Conservation (phyloP, 1,140 invertebrate species). For the Hylyphantes graminicola region DNA sequence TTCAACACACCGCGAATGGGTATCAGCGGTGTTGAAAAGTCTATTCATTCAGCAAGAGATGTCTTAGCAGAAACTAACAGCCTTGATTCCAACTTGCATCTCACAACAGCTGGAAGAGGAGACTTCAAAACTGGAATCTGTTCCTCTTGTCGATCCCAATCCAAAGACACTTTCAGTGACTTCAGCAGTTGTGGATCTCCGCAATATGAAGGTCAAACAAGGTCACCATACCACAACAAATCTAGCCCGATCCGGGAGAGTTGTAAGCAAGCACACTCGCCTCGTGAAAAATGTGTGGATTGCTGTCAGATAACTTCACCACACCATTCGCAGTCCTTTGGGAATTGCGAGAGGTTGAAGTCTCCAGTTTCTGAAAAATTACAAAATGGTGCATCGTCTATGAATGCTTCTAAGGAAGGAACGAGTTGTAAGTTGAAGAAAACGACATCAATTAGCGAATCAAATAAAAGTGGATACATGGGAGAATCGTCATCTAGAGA, state of each 20-base stretch:
- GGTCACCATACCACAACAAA: not conserved
- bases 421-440: not conserved
- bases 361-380: not conserved
- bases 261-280: not conserved
- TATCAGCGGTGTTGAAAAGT: slow-evolving; percentile 45
- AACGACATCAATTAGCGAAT: not conserved
- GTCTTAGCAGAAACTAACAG: slow-evolving; percentile 25
- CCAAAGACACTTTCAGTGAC: slow-evolving; percentile 32
- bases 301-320: not conserved
- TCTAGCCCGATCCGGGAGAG: not conserved
- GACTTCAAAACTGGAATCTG: slow-evolving; percentile 49
- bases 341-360: not conserved
- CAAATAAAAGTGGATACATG: not conserved
- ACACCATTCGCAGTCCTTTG: not conserved
- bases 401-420: not conserved
- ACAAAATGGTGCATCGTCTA: too few species aligned
- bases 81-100: slow-evolving; percentile 12
- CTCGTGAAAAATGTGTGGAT: slow-evolving; percentile 1
- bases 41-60: slow-evolving; percentile 6
- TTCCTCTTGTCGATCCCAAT: slow-evolving; percentile 46
- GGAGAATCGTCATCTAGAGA: not conserved
- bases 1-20: slow-evolving; percentile 49
- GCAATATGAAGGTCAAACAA: slow-evolving; percentile 21
- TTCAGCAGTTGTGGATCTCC: slow-evolving; percentile 23
- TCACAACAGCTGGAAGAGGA: not conserved